These are phyloP conservation scores for Trachemys scripta DNA, from an alignment of 2,113 vertebrate species.

Conservation along the genomic window DNA sequence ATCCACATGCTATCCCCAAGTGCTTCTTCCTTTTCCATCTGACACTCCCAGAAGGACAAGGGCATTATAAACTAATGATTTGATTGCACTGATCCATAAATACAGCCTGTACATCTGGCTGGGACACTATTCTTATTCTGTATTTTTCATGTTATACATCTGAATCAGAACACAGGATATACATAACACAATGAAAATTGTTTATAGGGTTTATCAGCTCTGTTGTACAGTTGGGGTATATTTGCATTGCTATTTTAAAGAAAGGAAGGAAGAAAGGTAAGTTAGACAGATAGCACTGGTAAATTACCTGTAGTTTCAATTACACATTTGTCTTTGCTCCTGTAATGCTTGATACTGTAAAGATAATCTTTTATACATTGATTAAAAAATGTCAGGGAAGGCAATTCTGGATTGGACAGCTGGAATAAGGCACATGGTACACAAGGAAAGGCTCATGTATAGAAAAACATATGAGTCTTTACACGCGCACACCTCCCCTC, in stretches of 20 bases:
- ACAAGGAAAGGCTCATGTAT: background rate
- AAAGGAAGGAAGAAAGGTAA: background rate
- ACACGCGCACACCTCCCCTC: background rate
- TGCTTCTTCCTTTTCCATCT: background rate
- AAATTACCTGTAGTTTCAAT: slow-evolving; percentile 12
- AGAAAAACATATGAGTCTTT: background rate
- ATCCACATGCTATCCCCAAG: background rate
- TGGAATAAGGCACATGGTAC: background rate
- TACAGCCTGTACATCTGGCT: background rate
- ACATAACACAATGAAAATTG: background rate
- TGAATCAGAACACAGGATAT: background rate
- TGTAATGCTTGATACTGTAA: slow-evolving; percentile 20
- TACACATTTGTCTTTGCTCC: background rate
- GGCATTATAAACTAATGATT: background rate
- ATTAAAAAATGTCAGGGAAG: slow-evolving; percentile 15
- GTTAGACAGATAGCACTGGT: background rate
- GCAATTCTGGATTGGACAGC: background rate
- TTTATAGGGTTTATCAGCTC: background rate
- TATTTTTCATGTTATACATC: background rate
- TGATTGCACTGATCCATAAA: background rate
- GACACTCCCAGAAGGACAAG: background rate
- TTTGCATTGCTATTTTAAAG: background rate
- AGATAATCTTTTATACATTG: slow-evolving; percentile 1
- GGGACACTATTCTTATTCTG: background rate
- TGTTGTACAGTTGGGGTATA: background rate